Conservation (phyloP, 2,113 vertebrate genomes). For the Nothobranchius kuhntae region DNA sequence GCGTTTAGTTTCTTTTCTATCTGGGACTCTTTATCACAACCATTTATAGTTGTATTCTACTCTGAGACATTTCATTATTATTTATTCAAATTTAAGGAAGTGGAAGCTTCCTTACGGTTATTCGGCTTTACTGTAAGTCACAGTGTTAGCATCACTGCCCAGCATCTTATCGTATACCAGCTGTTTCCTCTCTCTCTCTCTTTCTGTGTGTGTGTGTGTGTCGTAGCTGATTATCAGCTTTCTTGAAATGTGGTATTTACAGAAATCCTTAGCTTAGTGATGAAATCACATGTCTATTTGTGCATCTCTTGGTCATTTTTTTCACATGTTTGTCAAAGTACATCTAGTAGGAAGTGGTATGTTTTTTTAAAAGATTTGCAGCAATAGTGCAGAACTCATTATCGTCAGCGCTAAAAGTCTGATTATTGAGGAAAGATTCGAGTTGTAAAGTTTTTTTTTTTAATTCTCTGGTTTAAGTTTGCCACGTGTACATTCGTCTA, state of each 20-base stretch:
- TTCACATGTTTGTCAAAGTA: background rate
- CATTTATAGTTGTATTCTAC: background rate
- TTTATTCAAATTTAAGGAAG: background rate
- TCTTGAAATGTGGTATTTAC: background rate
- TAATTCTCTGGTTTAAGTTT: background rate
- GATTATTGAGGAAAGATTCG: background rate
- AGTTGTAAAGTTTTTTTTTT: background rate
- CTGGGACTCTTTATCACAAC: too few relatives aligned
- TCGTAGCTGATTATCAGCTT: background rate
- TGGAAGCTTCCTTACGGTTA: background rate
- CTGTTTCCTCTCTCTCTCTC: slow-evolving; percentile 63
- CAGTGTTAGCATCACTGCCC: slow-evolving; percentile 4
- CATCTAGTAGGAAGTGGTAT: slow-evolving; percentile 39
- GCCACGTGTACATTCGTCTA: background rate
- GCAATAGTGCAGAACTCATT: slow-evolving; percentile 13
- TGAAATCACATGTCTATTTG: background rate
- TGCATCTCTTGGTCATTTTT: slow-evolving; percentile 8
- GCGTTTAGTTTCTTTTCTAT: too few relatives aligned
- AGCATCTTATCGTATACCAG: slow-evolving; percentile 28
- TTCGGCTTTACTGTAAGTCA: slow-evolving; percentile 36
- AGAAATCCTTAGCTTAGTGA: background rate
- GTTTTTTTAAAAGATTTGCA: background rate
- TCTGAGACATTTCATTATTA: background rate
- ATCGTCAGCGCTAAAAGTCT: slow-evolving; percentile 35
- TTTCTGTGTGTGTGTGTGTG: background rate